Evolutionary conservation across 2,113 vertebrate genomes (phyloP).

Genomic region (Psittacula cyanocephala): DNA sequence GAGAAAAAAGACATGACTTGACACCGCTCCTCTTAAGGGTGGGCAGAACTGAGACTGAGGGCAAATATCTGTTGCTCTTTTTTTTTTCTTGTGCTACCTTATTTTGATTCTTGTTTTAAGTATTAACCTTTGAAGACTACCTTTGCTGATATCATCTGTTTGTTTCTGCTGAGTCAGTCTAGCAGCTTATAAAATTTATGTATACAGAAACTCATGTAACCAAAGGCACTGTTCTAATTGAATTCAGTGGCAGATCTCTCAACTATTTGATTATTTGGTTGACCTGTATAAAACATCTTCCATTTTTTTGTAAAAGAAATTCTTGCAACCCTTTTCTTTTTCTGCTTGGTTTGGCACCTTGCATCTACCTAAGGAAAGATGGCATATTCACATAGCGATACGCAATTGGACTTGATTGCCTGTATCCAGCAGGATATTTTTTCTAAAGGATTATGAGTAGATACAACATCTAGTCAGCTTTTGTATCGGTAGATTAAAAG

Average conservation of each 20-base stretch:
- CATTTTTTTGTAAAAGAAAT: background rate
- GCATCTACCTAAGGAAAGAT: slow-evolving; percentile 27
- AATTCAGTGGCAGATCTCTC: slow-evolving; percentile 39
- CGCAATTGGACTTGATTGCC: slow-evolving; percentile 50
- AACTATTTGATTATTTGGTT: slow-evolving; percentile 32
- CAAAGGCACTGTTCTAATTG: slow-evolving; percentile 62
- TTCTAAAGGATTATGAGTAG: slow-evolving; percentile 20
- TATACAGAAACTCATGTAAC: slow-evolving; percentile 62
- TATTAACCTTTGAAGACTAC: slow-evolving; percentile 64
- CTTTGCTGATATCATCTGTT: slow-evolving; percentile 70
- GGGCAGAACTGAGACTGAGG: slow-evolving; percentile 57
- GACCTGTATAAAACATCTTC: slow-evolving; percentile 14
- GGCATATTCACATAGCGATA: slow-evolving; percentile 10
- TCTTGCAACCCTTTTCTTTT: slow-evolving; percentile 47
- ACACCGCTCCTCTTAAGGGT: slow-evolving; percentile 27
- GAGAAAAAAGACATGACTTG: slow-evolving; percentile 51
- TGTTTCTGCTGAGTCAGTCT: slow-evolving; percentile 70
- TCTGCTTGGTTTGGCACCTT: slow-evolving; percentile 43
- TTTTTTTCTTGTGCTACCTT: slow-evolving; percentile 39
- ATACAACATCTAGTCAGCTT: slow-evolving; percentile 40
- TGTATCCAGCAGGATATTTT: slow-evolving; percentile 42
- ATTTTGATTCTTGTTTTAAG: slow-evolving; percentile 58
- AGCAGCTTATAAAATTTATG: slow-evolving; percentile 46
- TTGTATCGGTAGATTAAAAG: background rate
- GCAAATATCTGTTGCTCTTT: slow-evolving; percentile 31